phyloP scores from a whole-genome alignment of 2,113 vertebrate species.

The Pipa parva region DNA sequence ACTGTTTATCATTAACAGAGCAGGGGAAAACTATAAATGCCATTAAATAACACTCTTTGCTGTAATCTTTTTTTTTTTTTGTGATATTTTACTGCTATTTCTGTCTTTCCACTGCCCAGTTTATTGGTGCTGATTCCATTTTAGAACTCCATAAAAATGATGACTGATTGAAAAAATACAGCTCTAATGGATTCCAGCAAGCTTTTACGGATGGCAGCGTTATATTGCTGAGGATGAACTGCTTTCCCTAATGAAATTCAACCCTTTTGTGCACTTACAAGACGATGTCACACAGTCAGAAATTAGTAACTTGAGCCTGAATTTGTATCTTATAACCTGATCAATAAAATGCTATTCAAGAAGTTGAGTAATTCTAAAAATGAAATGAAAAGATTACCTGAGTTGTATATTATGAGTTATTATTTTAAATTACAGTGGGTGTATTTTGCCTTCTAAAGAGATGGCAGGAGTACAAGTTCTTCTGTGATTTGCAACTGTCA shows the following conservation, averaged over 20 bases:
- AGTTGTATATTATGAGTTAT: conserved; percentile 57
- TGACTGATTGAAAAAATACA: conserved; percentile 40
- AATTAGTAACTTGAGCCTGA: conserved; percentile 44
- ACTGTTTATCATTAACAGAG: neutral
- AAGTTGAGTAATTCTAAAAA: neutral
- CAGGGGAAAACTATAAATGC: too few relatives aligned
- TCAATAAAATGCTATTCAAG: conserved; percentile 49
- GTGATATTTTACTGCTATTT: too few relatives aligned
- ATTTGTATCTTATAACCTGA: conserved; percentile 42
- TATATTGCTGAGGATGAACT: conserved; percentile 48
- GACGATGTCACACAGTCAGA: conserved; percentile 45
- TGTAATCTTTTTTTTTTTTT: neutral
- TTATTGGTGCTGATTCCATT: conserved; percentile 43
- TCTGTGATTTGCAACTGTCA: conserved; percentile 68
- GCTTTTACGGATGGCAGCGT: conserved; percentile 40
- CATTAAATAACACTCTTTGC: neutral
- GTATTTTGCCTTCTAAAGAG: conserved; percentile 57
- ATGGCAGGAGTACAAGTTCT: conserved; percentile 62
- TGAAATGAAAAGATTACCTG: conserved; percentile 41
- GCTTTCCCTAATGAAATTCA: conserved; percentile 47
- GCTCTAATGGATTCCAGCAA: conserved; percentile 43
- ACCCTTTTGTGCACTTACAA: conserved; percentile 35
- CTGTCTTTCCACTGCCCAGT: conserved; percentile 24
- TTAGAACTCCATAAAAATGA: conserved; percentile 43
- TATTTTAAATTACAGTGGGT: conserved; percentile 57